Evolutionary conservation across 2,113 vertebrate species (phyloP).

Genomic region (Serranochromis macrocephalus): DNA sequence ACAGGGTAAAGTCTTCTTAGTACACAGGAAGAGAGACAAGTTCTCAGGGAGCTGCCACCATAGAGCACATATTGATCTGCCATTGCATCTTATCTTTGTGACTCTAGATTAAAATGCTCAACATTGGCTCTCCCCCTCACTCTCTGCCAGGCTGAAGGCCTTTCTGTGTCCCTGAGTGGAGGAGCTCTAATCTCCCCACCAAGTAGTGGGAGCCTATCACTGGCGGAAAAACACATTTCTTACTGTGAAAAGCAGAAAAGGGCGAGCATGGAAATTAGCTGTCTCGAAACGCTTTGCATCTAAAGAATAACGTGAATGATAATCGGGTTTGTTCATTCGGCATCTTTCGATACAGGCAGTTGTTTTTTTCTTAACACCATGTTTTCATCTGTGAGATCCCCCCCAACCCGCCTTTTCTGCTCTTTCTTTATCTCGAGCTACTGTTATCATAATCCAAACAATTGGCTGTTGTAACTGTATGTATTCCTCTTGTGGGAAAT

Average conservation of each 20-base stretch:
- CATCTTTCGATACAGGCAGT: background rate
- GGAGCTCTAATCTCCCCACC: conserved; percentile 68
- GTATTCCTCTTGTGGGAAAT: conserved; percentile 55
- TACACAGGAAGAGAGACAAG: conserved; percentile 57
- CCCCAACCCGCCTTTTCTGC: background rate
- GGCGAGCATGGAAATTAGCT: conserved; percentile 33
- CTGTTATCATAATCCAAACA: conserved; percentile 52
- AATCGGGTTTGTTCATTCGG: conserved; percentile 28
- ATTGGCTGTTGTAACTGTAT: conserved; percentile 49
- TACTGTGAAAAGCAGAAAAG: background rate
- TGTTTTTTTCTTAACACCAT: background rate
- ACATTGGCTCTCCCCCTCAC: conserved; percentile 51
- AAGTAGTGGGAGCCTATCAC: conserved; percentile 59
- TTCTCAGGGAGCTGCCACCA: conserved; percentile 63
- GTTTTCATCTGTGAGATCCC: background rate
- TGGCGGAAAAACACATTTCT: conserved; percentile 36
- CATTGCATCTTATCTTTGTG: conserved; percentile 73
- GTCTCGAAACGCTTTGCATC: conserved; percentile 11
- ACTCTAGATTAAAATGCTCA: conserved; percentile 74
- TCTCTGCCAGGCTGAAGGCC: conserved; percentile 59
- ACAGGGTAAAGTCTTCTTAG: conserved; percentile 51
- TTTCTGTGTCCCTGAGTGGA: conserved; percentile 66
- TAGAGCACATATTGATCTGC: conserved; percentile 69
- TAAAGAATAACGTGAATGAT: conserved; percentile 24
- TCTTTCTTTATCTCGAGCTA: conserved; percentile 7